Base-by-base conservation (phyloP, 2,888 invertebrate genomes). In the Acleris laterana region DNA sequence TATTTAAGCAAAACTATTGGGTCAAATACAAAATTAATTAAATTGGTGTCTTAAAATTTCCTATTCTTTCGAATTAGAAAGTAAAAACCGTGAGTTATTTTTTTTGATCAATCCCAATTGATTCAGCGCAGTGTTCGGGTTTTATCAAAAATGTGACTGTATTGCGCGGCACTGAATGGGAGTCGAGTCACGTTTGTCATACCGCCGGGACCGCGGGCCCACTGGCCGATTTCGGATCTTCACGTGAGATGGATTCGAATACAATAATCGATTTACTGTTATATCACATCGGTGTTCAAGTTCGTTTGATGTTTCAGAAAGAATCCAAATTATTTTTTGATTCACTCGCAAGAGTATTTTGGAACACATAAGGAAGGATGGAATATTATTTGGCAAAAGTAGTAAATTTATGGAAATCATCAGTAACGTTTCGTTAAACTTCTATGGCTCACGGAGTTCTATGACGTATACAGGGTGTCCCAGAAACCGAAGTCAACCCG, bases 161-260 rank as follows among this genome's bases (percentile, higher is more conserved):
- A 57, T 57, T 62, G 32, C 57, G 57, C 61, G 62, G 62, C 69
- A 66, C 52, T 58, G 72, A 69, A 75, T 79, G 76, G 73, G 72
- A 88, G 81, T 87, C 87, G 55, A 74, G 83, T 87, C 88, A 88
- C 88, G 88, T 84, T 77, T 75, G 74, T 76, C 78, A 75, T 75
- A 72, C 82, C 81, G 76, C 74, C 71, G 82, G 81, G 84, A 81
- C 68, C 73, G 79, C 77, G 81, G 79, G 72, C 72, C 72, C 74
- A 74, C 81, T 84, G 88, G 84, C 88, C 90, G 88, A 85, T 81
- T 87, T 82, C 77, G 77, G 80, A 77, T 79, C 73, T 79, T 80
- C 84, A 80, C 85, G 85, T 85, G 86, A 85, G 82, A 84, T 78
- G 85, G 83, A 81, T 87, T 80, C 78, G 79, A 86, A 90, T 87